Evolutionary conservation across 2,113 vertebrate species (phyloP).

Genomic region (Gambusia holbrooki): DNA sequence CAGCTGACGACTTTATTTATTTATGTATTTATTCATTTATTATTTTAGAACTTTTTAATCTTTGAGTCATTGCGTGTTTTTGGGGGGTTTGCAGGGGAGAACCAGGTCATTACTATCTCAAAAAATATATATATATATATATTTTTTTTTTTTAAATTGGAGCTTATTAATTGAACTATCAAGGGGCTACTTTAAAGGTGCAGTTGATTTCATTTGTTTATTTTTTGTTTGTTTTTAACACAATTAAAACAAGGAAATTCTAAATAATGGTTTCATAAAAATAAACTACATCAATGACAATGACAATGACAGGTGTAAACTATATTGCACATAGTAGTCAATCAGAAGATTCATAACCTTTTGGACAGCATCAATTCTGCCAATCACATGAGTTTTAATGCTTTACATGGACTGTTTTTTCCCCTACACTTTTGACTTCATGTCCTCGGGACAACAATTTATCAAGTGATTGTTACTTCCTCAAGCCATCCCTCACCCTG

Average conservation of each 20-base stretch:
- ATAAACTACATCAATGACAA: background rate
- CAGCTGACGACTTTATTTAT: too few species aligned
- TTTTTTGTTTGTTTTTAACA: background rate
- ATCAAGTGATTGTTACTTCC: background rate
- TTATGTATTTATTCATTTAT: too few species aligned
- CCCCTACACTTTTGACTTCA: background rate
- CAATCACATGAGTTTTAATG: background rate
- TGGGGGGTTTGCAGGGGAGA: background rate
- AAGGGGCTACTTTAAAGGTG: too few species aligned
- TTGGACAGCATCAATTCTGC: background rate
- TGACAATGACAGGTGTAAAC: too few species aligned
- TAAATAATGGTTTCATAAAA: background rate
- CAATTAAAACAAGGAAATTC: background rate
- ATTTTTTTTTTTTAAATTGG: too few species aligned
- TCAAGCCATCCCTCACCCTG: background rate
- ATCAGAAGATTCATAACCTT: background rate
- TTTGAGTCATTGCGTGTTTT: too few species aligned
- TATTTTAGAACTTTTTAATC: too few species aligned
- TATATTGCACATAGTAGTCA: background rate
- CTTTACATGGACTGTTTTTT: background rate
- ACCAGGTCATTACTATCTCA: background rate
- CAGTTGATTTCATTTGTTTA: too few species aligned
- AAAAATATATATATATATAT: background rate
- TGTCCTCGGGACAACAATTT: background rate
- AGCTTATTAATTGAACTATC: too few species aligned